Evolutionary conservation across 2,113 vertebrate genomes (phyloP).

Genomic region (Zingel zingel): DNA sequence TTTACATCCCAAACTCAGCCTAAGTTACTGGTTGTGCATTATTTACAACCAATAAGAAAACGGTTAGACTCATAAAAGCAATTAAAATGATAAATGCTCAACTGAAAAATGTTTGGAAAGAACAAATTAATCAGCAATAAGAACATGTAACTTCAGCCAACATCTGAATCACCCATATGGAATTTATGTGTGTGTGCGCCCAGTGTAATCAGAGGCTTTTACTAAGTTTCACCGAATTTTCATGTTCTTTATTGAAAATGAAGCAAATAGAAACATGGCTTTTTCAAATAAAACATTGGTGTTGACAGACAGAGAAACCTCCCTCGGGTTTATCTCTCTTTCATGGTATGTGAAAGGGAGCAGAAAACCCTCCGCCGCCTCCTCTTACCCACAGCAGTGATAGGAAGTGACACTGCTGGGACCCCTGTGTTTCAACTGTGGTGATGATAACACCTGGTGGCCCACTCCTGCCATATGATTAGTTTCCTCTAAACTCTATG

Average conservation of each 20-base stretch:
- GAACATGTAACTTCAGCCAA: background rate
- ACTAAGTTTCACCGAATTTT: background rate
- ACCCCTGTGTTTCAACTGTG: constrained; percentile 50
- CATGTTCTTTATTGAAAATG: background rate
- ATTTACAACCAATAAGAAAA: constrained; percentile 7
- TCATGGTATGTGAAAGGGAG: background rate
- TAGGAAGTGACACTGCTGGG: constrained; percentile 75
- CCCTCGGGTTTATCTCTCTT: constrained; percentile 11
- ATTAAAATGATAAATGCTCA: constrained; percentile 13
- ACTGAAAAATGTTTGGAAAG: constrained; percentile 13
- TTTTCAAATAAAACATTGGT: constrained; percentile 30
- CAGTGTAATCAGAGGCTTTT: background rate
- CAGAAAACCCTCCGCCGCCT: background rate
- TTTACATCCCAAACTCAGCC: background rate
- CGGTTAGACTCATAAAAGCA: background rate
- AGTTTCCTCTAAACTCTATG: constrained; percentile 61
- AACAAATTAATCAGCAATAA: constrained; percentile 32
- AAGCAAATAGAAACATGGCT: background rate
- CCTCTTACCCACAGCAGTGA: constrained; percentile 37
- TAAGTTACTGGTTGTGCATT: constrained; percentile 4
- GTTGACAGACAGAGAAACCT: constrained; percentile 13
- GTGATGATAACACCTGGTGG: constrained; percentile 35
- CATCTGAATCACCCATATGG: constrained; percentile 49
- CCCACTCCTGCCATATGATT: constrained; percentile 31
- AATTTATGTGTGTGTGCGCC: constrained; percentile 29